A percentile compares a stretch with the other conserved stretches of the same genome.
phyloP scores from a whole-genome alignment of 2,888 invertebrate genomes.

The Hedychridium roseum region DNA sequence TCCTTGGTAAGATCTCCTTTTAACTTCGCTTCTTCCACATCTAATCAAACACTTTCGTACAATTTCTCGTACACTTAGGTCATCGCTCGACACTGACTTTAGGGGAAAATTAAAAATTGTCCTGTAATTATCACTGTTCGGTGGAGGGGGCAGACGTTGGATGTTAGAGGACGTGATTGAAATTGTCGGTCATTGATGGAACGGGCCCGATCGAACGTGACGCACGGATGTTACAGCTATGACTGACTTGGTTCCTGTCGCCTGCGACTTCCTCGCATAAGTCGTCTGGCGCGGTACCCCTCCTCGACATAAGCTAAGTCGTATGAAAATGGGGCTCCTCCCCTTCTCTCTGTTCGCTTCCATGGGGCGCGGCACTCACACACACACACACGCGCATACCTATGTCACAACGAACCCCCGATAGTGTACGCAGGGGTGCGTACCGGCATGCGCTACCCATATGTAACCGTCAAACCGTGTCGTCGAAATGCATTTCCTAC shows the following conservation, averaged over 20 bases:
- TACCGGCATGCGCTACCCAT: conserved; percentile 19
- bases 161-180: neutral
- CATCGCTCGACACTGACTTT: too few species aligned
- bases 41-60: too few species aligned
- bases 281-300: conserved; percentile 23
- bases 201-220: conserved; percentile 28
- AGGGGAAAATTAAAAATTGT: too few species aligned
- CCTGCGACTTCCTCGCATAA: conserved; percentile 52
- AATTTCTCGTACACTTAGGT: too few species aligned
- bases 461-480: conserved; percentile 43
- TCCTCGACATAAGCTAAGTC: conserved; percentile 47
- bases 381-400: conserved; percentile 5
- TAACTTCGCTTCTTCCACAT: too few species aligned
- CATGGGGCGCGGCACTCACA: conserved; percentile 23
- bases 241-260: conserved; percentile 42
- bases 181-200: too few species aligned
- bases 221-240: conserved; percentile 26
- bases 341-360: conserved; percentile 29
- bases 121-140: too few species aligned
- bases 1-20: too few species aligned
- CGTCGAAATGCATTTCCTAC: too few species aligned
- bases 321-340: conserved; percentile 38
- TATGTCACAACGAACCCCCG: conserved; percentile 7
- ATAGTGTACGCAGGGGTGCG: conserved; percentile 1
- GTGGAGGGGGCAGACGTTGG: too few species aligned